phyloP scores from a whole-genome alignment of 2,888 invertebrate species.

The Ennomos erosarius region DNA sequence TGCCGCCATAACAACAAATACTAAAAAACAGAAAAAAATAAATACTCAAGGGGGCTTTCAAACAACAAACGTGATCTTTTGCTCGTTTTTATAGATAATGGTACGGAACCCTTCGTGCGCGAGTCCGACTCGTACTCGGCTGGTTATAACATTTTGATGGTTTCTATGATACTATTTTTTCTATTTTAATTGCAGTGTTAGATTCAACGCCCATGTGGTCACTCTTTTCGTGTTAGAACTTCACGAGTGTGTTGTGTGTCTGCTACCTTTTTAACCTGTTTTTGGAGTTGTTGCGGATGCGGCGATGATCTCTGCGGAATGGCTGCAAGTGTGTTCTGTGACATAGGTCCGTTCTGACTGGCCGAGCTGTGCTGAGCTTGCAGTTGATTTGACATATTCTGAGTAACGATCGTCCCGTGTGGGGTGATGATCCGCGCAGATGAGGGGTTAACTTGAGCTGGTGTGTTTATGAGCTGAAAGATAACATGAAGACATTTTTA shows the following conservation, averaged over 20 bases:
- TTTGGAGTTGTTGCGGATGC: conserved; percentile 58
- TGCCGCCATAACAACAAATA: no score
- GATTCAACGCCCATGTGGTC: not conserved
- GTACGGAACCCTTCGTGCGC: no score
- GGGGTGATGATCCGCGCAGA: conserved; percentile 71
- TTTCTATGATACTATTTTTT: no score
- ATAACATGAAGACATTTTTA: no score
- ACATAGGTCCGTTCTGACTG: conserved; percentile 66
- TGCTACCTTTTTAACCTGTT: conserved; percentile 46
- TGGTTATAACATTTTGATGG: no score
- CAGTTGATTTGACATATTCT: conserved; percentile 59
- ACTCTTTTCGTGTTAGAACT: not conserved
- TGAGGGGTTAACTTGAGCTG: conserved; percentile 52
- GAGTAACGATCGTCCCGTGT: conserved; percentile 77
- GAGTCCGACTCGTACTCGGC: no score
- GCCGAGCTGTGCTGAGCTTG: conserved; percentile 55
- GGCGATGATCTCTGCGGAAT: conserved; percentile 62
- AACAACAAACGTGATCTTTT: no score
- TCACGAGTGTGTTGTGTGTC: not conserved
- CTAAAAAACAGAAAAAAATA: no score
- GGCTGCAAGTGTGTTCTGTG: conserved; percentile 55
- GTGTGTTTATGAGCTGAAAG: conserved; percentile 64
- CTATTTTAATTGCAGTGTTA: no score
- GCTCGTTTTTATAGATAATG: no score
- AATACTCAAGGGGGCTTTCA: no score